Evolutionary conservation across 2,888 invertebrate species (phyloP), one percentile per base, ranked within the genome.

Genomic region (Brachycybe producta): DNA sequence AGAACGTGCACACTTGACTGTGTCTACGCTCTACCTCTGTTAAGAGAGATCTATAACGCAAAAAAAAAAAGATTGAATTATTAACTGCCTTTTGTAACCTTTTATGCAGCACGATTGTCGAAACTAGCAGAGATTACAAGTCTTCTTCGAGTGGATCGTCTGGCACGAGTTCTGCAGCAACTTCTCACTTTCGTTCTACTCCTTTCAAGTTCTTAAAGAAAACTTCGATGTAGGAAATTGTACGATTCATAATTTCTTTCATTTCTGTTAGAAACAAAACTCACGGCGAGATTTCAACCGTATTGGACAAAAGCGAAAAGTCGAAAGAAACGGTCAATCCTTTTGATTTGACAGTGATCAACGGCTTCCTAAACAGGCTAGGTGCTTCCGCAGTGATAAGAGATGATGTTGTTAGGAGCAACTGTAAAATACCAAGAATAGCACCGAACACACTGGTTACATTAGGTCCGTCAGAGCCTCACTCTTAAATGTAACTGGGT

Each of bases 131-230:
- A n/a, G 46, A 46, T 11, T 46, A 36, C 17, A 46, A 24, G 15
- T 46, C 46, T n/a, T 46, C 46, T 19, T 46, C 46, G 23, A 46
- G 46, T 27, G 36, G 46, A n/a, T 17, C 36, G 5, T 21, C 35
- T n/a, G 19, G 36, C 15, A 36, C 36, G 5, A 21, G 30, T 2
- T 24, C 24, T n/a, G 36, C 24, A 8, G 24, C 36, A n/a, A 24
- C 35, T 2, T 21, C 46, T 5, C 35, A 35, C n/a, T 23, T 21
- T 21, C 27, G 19, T 15, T 24, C n/a, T n/a, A n/a, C n/a, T n/a
- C n/a, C n/a, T n/a, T n/a, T 23, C 21, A 35, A 32, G 11, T 35
- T 36, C n/a, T 36, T 35, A 8, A 36, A 36, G 46, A 36, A 3
- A 19, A 24, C n/a, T n/a, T n/a, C n/a, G n/a, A n/a, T n/a, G n/a